These are phyloP conservation scores for Upupa epops DNA, from an alignment of 2,113 vertebrate genomes.

Conservation along the genomic window DNA sequence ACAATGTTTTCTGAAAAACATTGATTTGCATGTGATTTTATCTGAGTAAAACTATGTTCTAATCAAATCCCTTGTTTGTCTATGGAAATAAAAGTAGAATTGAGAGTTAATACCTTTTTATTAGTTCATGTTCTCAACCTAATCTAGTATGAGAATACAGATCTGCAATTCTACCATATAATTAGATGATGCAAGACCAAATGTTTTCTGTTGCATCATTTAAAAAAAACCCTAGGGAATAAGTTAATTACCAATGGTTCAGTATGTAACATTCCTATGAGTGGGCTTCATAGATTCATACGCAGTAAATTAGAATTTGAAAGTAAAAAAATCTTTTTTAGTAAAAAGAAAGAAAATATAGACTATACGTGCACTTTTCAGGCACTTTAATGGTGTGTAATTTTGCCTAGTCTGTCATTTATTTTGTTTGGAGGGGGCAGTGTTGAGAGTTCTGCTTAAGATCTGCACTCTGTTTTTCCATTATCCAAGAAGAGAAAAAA, in stretches of 20 bases:
- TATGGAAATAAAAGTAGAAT: not conserved
- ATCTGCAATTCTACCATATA: not conserved
- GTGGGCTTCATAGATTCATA: not conserved
- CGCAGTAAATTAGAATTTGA: not conserved
- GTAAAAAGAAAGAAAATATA: not conserved
- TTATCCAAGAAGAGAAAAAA: not conserved
- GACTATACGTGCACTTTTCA: not conserved
- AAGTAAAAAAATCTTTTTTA: not conserved
- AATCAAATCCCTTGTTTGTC: not conserved
- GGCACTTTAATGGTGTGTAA: not conserved
- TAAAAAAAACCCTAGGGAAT: not conserved
- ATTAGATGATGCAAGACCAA: conserved; percentile 14
- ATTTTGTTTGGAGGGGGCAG: not conserved
- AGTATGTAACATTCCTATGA: not conserved
- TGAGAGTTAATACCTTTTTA: conserved; percentile 25
- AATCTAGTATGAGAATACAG: conserved; percentile 30
- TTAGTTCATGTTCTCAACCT: conserved; percentile 16
- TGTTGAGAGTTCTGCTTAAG: not conserved
- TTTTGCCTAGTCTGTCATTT: not conserved
- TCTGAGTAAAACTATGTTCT: not conserved
- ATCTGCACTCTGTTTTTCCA: not conserved
- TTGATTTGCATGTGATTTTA: not conserved
- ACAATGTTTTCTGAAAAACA: not conserved
- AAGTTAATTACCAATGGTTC: not conserved
- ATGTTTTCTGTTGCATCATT: conserved; percentile 25